phyloP scores from a whole-genome alignment of 2,797 vertebrate species.

The Mallotus villosus region DNA sequence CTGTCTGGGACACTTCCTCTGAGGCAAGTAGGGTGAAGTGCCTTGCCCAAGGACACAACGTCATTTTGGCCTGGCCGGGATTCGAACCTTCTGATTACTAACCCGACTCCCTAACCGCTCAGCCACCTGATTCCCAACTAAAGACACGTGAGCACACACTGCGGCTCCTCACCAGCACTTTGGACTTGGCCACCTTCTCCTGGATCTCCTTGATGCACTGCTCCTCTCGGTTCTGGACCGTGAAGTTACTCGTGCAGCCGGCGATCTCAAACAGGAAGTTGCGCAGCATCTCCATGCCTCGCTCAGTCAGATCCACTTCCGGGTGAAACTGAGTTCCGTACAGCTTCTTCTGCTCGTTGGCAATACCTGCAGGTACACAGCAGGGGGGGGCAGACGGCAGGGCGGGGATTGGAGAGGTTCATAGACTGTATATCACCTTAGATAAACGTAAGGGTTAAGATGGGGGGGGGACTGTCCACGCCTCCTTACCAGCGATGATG shows the following conservation, averaged over 20 bases:
- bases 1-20: no score
- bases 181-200: slow-evolving; percentile 89
- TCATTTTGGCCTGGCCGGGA: no score
- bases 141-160: not conserved
- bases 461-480: not conserved
- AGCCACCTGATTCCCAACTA: no score
- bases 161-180: slow-evolving; percentile 88
- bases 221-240: slow-evolving; percentile 89
- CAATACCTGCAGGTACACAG: slow-evolving; percentile 78
- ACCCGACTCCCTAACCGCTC: no score
- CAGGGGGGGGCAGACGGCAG: not conserved
- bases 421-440: not conserved
- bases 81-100: no score
- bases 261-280: slow-evolving; percentile 97
- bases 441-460: not conserved
- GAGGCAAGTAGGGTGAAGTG: no score
- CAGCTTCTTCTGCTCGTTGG: slow-evolving; percentile 97
- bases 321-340: slow-evolving; percentile 98
- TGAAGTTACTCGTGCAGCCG: slow-evolving; percentile 92
- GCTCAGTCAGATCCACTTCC: slow-evolving; percentile 94
- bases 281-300: slow-evolving; percentile 91
- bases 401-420: not conserved
- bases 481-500: slow-evolving; percentile 88
- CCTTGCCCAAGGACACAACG: no score
- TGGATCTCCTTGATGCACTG: slow-evolving; percentile 88